phyloP scores from a whole-genome alignment of 2,113 vertebrate genomes.

The Scatophagus argus region DNA sequence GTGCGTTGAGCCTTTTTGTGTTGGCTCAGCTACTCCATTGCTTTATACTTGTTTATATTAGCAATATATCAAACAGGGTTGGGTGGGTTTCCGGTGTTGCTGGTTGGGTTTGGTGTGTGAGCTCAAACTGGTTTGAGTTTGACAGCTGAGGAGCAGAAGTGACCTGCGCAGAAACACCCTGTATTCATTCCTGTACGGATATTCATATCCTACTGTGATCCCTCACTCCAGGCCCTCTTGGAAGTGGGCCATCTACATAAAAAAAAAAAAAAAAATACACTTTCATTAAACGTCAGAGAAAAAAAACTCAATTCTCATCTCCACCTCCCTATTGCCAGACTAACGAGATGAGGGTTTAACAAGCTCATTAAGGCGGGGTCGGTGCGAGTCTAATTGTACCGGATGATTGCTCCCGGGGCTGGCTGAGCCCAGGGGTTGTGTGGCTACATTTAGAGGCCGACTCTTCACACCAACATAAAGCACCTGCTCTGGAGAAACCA shows the following conservation, averaged over 20 bases:
- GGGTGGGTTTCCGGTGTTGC: too few relatives aligned
- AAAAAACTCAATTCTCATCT: slow-evolving; percentile 29
- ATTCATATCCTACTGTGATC: slow-evolving; percentile 17
- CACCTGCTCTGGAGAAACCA: slow-evolving; percentile 28
- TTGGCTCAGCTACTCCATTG: not conserved
- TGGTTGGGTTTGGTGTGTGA: too few relatives aligned
- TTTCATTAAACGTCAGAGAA: slow-evolving; percentile 48
- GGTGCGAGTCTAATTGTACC: slow-evolving; percentile 57
- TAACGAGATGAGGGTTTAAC: slow-evolving; percentile 62
- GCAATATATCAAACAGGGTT: not conserved
- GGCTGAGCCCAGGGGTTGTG: slow-evolving; percentile 55
- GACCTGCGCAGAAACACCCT: not conserved
- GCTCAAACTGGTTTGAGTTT: too few relatives aligned
- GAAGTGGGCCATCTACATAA: slow-evolving; percentile 62
- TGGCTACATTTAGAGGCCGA: slow-evolving; percentile 47
- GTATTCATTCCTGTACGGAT: not conserved
- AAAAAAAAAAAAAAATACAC: slow-evolving; percentile 47
- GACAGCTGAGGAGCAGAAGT: not conserved
- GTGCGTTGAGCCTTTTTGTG: not conserved
- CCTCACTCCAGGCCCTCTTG: slow-evolving; percentile 29
- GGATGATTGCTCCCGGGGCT: slow-evolving; percentile 61
- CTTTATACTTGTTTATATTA: not conserved
- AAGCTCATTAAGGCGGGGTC: slow-evolving; percentile 69
- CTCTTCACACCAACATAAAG: slow-evolving; percentile 5
- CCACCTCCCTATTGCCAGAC: slow-evolving; percentile 44